phyloP scores from a whole-genome alignment of 1,140 invertebrate species.

The Drosophila varians region DNA sequence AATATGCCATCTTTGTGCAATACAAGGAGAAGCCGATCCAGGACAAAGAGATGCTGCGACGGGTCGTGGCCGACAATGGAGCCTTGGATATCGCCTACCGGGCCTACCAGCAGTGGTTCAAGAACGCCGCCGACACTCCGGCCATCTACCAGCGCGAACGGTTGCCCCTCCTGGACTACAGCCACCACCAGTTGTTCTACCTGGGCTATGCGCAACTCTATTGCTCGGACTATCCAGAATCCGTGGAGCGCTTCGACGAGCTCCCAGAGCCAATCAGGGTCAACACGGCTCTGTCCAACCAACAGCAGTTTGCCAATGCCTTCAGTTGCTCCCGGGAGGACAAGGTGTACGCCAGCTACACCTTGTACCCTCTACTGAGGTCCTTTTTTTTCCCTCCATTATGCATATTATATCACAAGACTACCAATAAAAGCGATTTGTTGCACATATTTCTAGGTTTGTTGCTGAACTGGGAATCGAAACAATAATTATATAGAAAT shows the following conservation, averaged over 20 bases:
- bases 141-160: slow-evolving; percentile 85
- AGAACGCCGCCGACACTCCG: slow-evolving; percentile 84
- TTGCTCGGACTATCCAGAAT: slow-evolving; percentile 70
- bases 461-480: not conserved
- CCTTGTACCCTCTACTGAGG: slow-evolving; percentile 86
- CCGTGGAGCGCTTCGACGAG: slow-evolving; percentile 54
- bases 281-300: slow-evolving; percentile 93
- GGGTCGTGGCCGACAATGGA: slow-evolving; percentile 96
- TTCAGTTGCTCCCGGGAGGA: slow-evolving; percentile 88
- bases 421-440: slow-evolving; percentile 23
- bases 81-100: slow-evolving; percentile 95
- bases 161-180: slow-evolving; percentile 91
- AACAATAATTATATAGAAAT: too few species aligned
- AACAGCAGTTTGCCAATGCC: slow-evolving; percentile 89
- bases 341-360: slow-evolving; percentile 91
- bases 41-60: slow-evolving; percentile 89
- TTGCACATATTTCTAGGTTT: slow-evolving; percentile 3
- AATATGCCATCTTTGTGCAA: slow-evolving; percentile 87
- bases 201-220: slow-evolving; percentile 92
- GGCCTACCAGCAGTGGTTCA: slow-evolving; percentile 88
- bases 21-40: slow-evolving; percentile 62
- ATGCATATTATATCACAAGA: slow-evolving; percentile 8
- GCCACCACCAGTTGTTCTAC: slow-evolving; percentile 95
- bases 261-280: slow-evolving; percentile 90
- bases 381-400: not conserved